Base-by-base conservation (phyloP, 2,113 vertebrate genomes). In the Glareola pratincola region DNA sequence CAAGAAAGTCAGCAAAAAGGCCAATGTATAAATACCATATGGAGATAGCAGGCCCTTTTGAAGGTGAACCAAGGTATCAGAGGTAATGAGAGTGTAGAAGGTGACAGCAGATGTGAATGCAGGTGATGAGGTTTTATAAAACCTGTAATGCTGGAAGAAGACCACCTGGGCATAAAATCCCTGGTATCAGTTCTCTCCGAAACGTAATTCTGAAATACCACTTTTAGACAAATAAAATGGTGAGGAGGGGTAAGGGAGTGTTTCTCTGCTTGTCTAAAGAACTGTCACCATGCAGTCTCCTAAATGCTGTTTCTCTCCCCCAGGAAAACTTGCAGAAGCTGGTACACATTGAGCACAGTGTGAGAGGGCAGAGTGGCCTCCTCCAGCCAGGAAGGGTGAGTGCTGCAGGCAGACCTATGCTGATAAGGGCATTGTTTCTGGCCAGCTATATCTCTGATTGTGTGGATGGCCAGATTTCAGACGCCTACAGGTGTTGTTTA, bases 241-340 rank as follows among this genome's bases (percentile, higher is more conserved):
- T 59, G 19, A 54, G 45, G 37, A 66, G 13, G 32, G 27, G 9
- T 37, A 37, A 79, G 22, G 60, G 53, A 86, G 29, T 23, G 54
- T 89, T 85, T 79, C 32, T 66, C 39, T 68, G 66, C 29, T 79
- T 95, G 19, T 64, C 34, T 92, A 41, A 92, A 83, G 32, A 81
- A 30, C 32, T 39, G 48, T 60, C 14, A 53, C 34, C 34, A 37
- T 26, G 30, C 7, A 1, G 18, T 34, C 60, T 93, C 39, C 75
- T 96, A 80, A 96, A 85, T 3, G 3, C 68, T 84, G 41, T 64
- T 85, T 96, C 53, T 97, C 64, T 95, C 63, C 96, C 59, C 63
- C 95, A 99, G 99, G 99, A 99, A 98, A 99, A 99, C 94, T 83
- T 99, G 94, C 98, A 99, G 98, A 99, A 99, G 91, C 98, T 99